These are phyloP conservation scores for Takifugu ocellatus DNA, from an alignment of 2,797 vertebrate species.

Conservation along the genomic window DNA sequence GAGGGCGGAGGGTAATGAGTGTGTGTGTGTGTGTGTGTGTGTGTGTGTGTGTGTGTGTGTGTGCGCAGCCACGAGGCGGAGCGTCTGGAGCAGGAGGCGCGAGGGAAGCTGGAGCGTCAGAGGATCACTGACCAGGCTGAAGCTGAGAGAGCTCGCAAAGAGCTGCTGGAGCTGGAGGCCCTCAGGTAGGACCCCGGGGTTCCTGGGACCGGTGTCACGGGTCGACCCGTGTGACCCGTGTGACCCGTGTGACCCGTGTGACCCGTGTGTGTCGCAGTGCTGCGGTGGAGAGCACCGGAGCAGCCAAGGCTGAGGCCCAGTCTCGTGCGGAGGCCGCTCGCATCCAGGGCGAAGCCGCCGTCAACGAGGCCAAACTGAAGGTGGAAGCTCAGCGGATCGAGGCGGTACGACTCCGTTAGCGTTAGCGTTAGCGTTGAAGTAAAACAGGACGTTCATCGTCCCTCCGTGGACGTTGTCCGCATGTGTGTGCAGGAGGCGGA, in stretches of 20 bases:
- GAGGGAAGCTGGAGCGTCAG: conserved; percentile 86
- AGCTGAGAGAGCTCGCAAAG: conserved; percentile 82
- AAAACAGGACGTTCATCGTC: no score
- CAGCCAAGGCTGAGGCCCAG: conserved; percentile 86
- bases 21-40: neutral
- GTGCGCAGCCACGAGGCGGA: conserved; percentile 84
- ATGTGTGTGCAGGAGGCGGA: conserved; percentile 77
- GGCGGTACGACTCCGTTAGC: conserved; percentile 67
- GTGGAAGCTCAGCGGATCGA: conserved; percentile 84
- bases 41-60: neutral
- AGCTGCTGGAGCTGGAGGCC: conserved; percentile 88
- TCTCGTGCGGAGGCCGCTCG: conserved; percentile 83
- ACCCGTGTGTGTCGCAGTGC: conserved; percentile 60
- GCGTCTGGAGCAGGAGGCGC: conserved; percentile 87
- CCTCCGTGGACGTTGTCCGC: no score
- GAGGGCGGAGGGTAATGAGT: neutral
- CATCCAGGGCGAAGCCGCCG: conserved; percentile 86
- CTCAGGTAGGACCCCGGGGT: conserved; percentile 72
- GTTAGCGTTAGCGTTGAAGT: no score
- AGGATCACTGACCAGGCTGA: conserved; percentile 86
- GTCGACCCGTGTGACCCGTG: neutral
- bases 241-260: neutral
- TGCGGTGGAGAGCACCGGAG: conserved; percentile 87
- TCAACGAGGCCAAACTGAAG: conserved; percentile 86
- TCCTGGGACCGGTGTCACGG: no score